Conservation (phyloP, 2,888 invertebrate species). For the Dryomyza anilis region DNA sequence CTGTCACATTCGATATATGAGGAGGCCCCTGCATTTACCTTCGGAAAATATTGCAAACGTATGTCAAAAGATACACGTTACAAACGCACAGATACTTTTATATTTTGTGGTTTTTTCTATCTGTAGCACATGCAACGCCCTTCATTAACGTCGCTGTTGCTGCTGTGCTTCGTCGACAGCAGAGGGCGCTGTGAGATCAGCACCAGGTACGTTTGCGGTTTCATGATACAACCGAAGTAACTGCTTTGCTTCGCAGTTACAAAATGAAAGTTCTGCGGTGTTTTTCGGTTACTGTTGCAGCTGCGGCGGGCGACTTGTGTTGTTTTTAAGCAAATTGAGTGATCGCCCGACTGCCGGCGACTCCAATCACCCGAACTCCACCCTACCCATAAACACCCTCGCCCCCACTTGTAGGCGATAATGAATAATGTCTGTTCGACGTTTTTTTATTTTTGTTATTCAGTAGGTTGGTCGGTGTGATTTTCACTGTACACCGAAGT, state of each 20-base stretch:
- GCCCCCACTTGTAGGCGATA: not conserved
- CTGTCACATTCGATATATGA: not conserved
- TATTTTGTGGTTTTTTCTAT: not conserved
- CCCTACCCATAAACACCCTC: no score
- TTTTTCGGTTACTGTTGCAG: not conserved
- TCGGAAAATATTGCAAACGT: not conserved
- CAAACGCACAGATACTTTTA: not conserved
- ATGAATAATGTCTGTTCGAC: not conserved
- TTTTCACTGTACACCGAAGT: not conserved
- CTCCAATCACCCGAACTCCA: no score
- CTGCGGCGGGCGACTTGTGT: not conserved
- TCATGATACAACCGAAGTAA: not conserved
- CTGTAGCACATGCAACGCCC: not conserved
- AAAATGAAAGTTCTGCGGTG: slow-evolving; percentile 22
- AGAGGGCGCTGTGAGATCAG: not conserved
- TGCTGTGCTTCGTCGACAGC: not conserved
- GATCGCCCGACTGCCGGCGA: no score
- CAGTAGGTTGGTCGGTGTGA: not conserved
- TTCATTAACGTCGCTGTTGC: not conserved
- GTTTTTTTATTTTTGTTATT: not conserved
- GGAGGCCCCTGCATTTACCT: not conserved
- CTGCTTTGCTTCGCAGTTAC: not conserved
- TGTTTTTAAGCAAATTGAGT: not conserved
- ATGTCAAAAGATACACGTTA: slow-evolving; percentile 1
- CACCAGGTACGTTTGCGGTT: not conserved